Evolutionary conservation across 2,113 vertebrate species (phyloP).

Genomic region (Paraplagusia blochii): DNA sequence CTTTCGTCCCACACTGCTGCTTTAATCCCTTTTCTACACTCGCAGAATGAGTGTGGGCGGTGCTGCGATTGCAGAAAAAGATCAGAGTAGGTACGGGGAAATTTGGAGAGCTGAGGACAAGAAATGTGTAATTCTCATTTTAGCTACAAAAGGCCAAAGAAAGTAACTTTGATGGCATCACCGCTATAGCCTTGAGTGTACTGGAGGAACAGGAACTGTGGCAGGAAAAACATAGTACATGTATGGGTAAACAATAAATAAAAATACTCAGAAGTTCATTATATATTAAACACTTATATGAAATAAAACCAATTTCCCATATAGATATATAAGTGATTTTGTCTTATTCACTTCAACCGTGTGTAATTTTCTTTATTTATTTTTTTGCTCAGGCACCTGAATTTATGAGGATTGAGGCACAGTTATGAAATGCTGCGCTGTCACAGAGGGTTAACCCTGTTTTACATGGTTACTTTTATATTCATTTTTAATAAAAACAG

Average conservation of each 20-base stretch:
- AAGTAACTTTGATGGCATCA: not conserved
- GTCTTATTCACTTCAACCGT: conserved; percentile 1
- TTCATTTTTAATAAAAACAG: conserved; percentile 70
- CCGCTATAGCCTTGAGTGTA: conserved; percentile 7
- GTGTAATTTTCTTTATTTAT: not conserved
- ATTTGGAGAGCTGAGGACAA: conserved; percentile 18
- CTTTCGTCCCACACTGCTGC: conserved; percentile 9
- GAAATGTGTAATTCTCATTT: conserved; percentile 23
- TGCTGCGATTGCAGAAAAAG: conserved; percentile 38
- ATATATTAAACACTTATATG: not conserved
- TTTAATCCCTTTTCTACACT: conserved; percentile 47
- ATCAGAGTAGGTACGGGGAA: conserved; percentile 34
- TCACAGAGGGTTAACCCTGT: conserved; percentile 52
- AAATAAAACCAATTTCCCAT: not conserved
- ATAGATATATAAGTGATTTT: not conserved
- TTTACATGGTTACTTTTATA: conserved; percentile 61
- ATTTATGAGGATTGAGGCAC: conserved; percentile 6
- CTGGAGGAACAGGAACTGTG: too few species aligned
- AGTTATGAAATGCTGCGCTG: conserved; percentile 60
- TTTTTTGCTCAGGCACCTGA: not conserved
- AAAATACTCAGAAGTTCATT: conserved; percentile 7
- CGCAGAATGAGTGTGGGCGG: conserved; percentile 38
- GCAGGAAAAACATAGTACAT: too few species aligned
- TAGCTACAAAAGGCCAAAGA: conserved; percentile 11
- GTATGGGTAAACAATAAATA: too few species aligned